A percentile compares a stretch with the other conserved stretches of the same genome.
Evolutionary conservation across 2,797 vertebrate species (phyloP).

Genomic region (Heliangelus exortis): DNA sequence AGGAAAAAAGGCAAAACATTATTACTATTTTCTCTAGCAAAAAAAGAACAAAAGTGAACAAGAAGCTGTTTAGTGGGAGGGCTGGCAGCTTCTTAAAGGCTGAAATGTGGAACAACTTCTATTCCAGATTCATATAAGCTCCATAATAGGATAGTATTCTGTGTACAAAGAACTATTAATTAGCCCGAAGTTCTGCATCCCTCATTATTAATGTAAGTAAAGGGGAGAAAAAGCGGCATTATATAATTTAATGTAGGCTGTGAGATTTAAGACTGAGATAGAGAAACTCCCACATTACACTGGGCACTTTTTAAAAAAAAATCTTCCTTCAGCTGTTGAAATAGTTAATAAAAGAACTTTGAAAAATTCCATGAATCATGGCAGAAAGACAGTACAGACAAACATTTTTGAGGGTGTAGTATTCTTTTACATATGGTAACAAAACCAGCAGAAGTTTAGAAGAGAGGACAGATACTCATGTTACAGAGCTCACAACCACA

Average conservation of each 20-base stretch:
- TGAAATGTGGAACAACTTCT: background rate
- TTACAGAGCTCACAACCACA: background rate
- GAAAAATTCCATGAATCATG: background rate
- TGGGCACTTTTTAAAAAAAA: background rate
- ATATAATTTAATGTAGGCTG: background rate
- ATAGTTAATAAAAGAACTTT: background rate
- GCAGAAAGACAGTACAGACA: background rate
- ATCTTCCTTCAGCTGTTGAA: background rate
- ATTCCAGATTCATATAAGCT: background rate
- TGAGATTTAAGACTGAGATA: background rate
- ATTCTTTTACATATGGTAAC: background rate
- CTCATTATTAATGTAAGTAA: background rate
- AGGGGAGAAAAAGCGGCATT: background rate
- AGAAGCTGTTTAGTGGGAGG: background rate
- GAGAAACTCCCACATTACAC: background rate
- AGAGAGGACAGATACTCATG: background rate
- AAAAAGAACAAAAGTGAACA: no score
- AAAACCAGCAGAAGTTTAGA: background rate
- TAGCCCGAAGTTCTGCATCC: background rate
- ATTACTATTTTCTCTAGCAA: background rate
- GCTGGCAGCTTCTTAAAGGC: background rate
- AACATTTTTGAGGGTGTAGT: rapidly evolving
- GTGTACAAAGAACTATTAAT: background rate
- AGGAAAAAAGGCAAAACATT: background rate
- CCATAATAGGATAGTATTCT: background rate